Evolutionary conservation across 2,888 invertebrate species (phyloP).

Genomic region (Aphodius sticticus): DNA sequence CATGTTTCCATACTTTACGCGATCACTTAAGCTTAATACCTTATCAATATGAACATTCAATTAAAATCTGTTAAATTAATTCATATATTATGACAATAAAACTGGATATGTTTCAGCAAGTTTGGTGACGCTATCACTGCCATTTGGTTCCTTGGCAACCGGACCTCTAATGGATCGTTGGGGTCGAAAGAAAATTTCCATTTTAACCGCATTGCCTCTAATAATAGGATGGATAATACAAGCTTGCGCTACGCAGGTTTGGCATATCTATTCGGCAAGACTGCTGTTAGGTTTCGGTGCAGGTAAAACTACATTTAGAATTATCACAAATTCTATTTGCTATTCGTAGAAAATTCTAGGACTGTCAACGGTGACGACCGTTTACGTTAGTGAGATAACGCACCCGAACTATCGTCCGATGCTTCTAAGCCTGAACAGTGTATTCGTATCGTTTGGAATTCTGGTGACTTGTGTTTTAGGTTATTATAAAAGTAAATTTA

Average conservation of each 20-base stretch:
- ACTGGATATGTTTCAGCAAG: slow-evolving; percentile 60
- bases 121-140: slow-evolving; percentile 64
- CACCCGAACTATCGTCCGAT: slow-evolving; percentile 64
- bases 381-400: slow-evolving; percentile 67
- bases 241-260: slow-evolving; percentile 57
- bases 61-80: too few relatives aligned
- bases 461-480: slow-evolving; percentile 63
- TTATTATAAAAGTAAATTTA: slow-evolving; percentile 39
- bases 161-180: slow-evolving; percentile 67
- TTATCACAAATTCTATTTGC: slow-evolving; percentile 27
- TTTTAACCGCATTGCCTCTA: slow-evolving; percentile 61
- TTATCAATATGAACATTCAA: too few relatives aligned
- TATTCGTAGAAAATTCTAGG: slow-evolving; percentile 52
- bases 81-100: neutral
- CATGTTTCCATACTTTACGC: too few relatives aligned
- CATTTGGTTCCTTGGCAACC: slow-evolving; percentile 63
- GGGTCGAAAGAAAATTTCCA: slow-evolving; percentile 62
- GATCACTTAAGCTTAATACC: too few relatives aligned
- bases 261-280: slow-evolving; percentile 62
- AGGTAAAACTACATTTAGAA: slow-evolving; percentile 51
- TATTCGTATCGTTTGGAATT: slow-evolving; percentile 67
- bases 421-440: slow-evolving; percentile 65
- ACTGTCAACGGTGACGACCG: slow-evolving; percentile 63
- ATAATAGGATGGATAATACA: slow-evolving; percentile 62
- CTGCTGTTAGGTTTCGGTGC: slow-evolving; percentile 63